A percentile compares a stretch with the other conserved stretches of the same genome.
Conservation (phyloP, 1,140 invertebrate genomes). For the Eupristina koningsbergeri region DNA sequence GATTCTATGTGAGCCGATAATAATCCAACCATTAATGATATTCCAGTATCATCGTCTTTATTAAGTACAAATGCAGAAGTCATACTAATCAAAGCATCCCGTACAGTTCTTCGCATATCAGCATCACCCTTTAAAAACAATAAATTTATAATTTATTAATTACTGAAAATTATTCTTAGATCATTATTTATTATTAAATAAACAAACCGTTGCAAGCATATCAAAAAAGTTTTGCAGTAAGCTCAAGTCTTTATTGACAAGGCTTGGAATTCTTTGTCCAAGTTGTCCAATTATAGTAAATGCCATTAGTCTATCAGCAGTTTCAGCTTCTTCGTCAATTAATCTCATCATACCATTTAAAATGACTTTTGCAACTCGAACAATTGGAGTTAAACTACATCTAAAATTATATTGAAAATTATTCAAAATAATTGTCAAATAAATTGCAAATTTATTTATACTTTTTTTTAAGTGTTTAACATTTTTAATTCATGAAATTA, state of each 20-base stretch:
- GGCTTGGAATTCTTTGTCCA: slow-evolving; percentile 78
- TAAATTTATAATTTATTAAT: slow-evolving; percentile 9
- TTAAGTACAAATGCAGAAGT: slow-evolving; percentile 73
- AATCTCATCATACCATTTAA: slow-evolving; percentile 70
- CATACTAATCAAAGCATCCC: slow-evolving; percentile 77
- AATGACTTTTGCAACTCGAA: slow-evolving; percentile 68
- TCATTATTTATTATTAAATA: neutral
- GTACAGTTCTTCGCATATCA: slow-evolving; percentile 74
- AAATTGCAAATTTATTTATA: neutral
- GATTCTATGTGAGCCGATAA: slow-evolving; percentile 69
- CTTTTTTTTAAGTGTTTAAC: neutral
- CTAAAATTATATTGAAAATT: slow-evolving; percentile 54
- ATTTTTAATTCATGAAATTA: slow-evolving; percentile 25
- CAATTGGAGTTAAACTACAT: slow-evolving; percentile 63
- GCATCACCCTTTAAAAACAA: slow-evolving; percentile 70
- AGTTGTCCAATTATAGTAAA: slow-evolving; percentile 85
- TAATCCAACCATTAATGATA: slow-evolving; percentile 74
- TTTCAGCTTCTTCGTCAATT: slow-evolving; percentile 72
- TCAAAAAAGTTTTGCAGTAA: slow-evolving; percentile 80
- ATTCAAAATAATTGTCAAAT: slow-evolving; percentile 12
- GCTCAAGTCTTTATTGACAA: slow-evolving; percentile 80
- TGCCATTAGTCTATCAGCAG: slow-evolving; percentile 79
- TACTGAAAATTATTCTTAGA: neutral
- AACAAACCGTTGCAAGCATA: slow-evolving; percentile 76
- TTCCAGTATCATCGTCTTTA: slow-evolving; percentile 63